These are phyloP conservation scores for Pseudorectes ferrugineus DNA, from an alignment of 2,113 vertebrate genomes.

Conservation along the genomic window DNA sequence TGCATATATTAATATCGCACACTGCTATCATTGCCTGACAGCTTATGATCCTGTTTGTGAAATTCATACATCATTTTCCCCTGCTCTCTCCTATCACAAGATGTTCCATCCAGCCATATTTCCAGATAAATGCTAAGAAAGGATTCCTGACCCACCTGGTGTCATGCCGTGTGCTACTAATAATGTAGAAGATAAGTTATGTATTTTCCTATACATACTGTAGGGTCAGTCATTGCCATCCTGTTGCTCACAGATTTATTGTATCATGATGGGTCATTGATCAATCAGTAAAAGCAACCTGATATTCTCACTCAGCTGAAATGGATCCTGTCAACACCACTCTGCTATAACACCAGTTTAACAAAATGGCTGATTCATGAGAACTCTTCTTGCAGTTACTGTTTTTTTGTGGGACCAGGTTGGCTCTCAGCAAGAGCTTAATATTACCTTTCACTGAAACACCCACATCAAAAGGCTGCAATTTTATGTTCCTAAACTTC, in stretches of 20 bases:
- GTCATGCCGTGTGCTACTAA: neutral
- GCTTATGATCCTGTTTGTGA: neutral
- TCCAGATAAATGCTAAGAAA: neutral
- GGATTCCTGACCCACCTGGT: neutral
- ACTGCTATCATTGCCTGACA: slow-evolving; percentile 14
- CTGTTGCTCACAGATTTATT: neutral
- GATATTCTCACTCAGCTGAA: neutral
- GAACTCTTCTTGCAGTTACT: neutral
- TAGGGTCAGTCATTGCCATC: neutral
- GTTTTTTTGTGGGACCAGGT: fast-evolving
- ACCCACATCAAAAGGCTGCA: neutral
- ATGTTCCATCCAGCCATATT: neutral
- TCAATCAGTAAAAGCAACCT: neutral
- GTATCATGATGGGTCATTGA: neutral
- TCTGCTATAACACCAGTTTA: neutral
- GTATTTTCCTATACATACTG: neutral
- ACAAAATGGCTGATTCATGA: neutral
- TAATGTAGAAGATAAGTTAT: neutral
- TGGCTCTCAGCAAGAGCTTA: neutral
- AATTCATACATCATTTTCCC: neutral
- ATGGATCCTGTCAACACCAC: neutral
- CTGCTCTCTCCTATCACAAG: neutral
- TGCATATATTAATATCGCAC: slow-evolving; percentile 48
- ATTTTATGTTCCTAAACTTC: neutral
- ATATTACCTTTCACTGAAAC: neutral